Percentiles rank a stretch among this genome's conserved stretches.
phyloP scores from a whole-genome alignment of 2,888 invertebrate genomes.

The Cremastobaeus sp. region DNA sequence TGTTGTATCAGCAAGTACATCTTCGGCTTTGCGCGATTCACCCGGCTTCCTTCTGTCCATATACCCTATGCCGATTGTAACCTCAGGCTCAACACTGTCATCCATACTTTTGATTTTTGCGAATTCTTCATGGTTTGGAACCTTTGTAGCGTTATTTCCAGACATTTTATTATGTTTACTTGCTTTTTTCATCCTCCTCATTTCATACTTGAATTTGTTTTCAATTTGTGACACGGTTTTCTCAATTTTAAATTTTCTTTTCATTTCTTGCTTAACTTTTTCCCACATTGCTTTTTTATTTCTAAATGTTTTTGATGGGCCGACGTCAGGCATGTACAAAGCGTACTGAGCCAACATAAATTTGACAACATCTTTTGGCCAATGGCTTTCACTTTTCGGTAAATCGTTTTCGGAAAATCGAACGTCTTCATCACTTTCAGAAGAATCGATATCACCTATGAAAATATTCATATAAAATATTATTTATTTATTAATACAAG shows the following conservation, averaged over 20 bases:
- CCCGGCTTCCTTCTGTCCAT: background rate
- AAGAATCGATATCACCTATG: no score
- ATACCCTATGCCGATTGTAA: slow-evolving; percentile 13
- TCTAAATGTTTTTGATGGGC: background rate
- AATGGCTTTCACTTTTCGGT: no score
- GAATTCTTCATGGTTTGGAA: slow-evolving; percentile 11
- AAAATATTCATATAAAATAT: no score
- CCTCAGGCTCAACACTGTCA: slow-evolving; percentile 4
- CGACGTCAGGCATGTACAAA: slow-evolving; percentile 3
- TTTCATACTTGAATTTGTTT: background rate
- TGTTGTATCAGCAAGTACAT: no score
- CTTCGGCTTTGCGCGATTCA: no score
- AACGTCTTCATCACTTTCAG: no score
- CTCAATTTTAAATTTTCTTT: background rate
- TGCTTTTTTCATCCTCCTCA: background rate
- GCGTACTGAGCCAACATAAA: slow-evolving; percentile 1
- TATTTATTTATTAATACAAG: no score
- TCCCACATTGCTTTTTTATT: slow-evolving; percentile 13
- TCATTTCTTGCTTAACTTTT: background rate
- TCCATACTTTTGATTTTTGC: slow-evolving; percentile 11
- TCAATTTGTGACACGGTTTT: background rate
- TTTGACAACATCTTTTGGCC: background rate
- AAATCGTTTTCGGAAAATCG: no score
- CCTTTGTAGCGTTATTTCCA: background rate
- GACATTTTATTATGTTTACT: slow-evolving; percentile 8